A percentile compares a stretch with the other conserved stretches of the same genome.
Conservation (phyloP, 2,113 vertebrate genomes). For the Potamarius usumacintae region DNA sequence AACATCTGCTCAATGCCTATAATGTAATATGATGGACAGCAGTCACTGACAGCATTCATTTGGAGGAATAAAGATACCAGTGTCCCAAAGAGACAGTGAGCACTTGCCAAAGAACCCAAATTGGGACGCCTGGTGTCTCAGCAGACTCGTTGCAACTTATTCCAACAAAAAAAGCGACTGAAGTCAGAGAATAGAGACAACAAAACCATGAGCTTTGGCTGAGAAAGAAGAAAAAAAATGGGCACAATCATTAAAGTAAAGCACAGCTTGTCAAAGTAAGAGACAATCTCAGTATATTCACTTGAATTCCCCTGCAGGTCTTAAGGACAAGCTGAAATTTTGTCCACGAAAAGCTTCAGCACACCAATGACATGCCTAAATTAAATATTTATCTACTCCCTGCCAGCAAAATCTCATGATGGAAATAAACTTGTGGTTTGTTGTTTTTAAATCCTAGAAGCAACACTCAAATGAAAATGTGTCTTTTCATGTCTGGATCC, state of each 20-base stretch:
- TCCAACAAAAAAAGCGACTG: slow-evolving; percentile 11
- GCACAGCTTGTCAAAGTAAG: background rate
- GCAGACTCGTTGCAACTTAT: background rate
- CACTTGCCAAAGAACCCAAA: background rate
- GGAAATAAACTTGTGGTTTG: too few species aligned
- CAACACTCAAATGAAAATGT: background rate
- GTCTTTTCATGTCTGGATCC: background rate
- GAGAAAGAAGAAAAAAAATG: background rate
- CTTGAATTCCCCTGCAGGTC: background rate
- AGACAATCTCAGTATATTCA: slow-evolving; percentile 2
- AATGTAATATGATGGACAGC: background rate
- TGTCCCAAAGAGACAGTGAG: slow-evolving; percentile 9
- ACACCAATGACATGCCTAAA: background rate
- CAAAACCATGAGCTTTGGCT: background rate
- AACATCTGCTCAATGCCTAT: too few species aligned
- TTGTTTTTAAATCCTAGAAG: background rate
- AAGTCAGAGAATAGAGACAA: background rate
- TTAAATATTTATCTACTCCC: background rate
- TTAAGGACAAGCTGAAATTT: background rate
- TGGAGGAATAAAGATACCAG: slow-evolving; percentile 1
- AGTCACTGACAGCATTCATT: background rate
- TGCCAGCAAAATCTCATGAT: background rate
- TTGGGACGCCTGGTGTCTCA: background rate
- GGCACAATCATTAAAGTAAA: background rate
- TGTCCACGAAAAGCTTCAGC: background rate